phyloP scores from a whole-genome alignment of 2,888 invertebrate genomes.

The Xestia c-nigrum region DNA sequence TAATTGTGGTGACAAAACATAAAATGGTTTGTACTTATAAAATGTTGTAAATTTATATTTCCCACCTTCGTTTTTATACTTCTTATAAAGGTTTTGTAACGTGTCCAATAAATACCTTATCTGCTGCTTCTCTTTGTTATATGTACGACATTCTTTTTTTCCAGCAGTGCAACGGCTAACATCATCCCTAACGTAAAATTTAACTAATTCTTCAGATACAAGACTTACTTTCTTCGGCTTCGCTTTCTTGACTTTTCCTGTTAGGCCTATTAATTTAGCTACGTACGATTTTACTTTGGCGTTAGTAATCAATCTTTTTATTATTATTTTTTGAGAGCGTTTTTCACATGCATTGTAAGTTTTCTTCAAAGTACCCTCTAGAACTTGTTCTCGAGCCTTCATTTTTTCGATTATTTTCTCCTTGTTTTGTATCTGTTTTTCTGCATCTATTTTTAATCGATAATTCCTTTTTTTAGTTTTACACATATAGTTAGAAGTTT shows the following conservation, averaged over 20 bases:
- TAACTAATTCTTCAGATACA: background rate
- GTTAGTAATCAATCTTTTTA: slow-evolving; percentile 4
- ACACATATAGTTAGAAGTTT: too few relatives aligned
- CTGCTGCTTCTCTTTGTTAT: slow-evolving; percentile 9
- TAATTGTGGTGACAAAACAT: too few relatives aligned
- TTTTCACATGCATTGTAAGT: background rate
- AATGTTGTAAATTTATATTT: too few relatives aligned
- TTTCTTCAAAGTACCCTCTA: too few relatives aligned
- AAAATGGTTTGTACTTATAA: too few relatives aligned
- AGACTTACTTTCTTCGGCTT: slow-evolving; percentile 1
- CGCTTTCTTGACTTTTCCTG: background rate
- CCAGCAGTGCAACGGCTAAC: slow-evolving; percentile 7
- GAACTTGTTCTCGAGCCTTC: too few relatives aligned
- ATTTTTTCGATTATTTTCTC: too few relatives aligned
- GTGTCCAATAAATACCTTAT: slow-evolving; percentile 12
- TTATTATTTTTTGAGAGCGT: background rate
- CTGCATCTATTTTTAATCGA: too few relatives aligned
- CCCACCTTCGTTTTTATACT: background rate
- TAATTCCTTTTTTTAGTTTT: too few relatives aligned
- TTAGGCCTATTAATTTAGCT: slow-evolving; percentile 5
- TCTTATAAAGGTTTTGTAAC: background rate
- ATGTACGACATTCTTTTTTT: slow-evolving; percentile 12
- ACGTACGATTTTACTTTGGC: slow-evolving; percentile 1
- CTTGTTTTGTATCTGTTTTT: too few relatives aligned
- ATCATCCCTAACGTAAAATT: slow-evolving; percentile 4